phyloP scores from a whole-genome alignment of 2,113 vertebrate genomes.

The Callipepla squamata region DNA sequence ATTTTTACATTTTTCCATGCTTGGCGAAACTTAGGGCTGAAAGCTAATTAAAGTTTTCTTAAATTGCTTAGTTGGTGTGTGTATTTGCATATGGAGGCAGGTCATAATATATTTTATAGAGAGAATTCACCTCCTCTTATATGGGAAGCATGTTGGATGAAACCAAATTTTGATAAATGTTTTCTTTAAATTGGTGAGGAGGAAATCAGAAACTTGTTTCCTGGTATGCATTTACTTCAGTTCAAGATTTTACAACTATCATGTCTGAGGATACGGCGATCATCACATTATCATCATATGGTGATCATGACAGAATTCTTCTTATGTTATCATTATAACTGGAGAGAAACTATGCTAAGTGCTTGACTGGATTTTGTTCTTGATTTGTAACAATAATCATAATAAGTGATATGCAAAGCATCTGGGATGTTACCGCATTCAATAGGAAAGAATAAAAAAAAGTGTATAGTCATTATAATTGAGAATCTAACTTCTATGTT shows the following conservation, averaged over 20 bases:
- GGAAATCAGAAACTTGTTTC: background rate
- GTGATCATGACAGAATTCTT: background rate
- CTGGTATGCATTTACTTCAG: background rate
- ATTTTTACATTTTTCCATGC: constrained; percentile 22
- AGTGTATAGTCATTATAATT: background rate
- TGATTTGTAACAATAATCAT: background rate
- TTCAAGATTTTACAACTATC: background rate
- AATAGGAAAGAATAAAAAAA: background rate
- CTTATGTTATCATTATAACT: background rate
- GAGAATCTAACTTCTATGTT: background rate
- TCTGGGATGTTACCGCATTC: background rate
- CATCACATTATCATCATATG: background rate
- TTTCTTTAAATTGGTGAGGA: background rate
- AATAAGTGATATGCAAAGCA: background rate
- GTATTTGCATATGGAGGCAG: background rate
- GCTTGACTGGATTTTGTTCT: background rate
- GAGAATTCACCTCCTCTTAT: background rate
- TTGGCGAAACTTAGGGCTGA: constrained; percentile 17
- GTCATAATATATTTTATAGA: constrained; percentile 21
- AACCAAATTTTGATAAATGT: background rate
- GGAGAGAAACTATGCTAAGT: background rate
- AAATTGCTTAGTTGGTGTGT: background rate
- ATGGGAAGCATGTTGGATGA: background rate
- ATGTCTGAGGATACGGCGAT: background rate
- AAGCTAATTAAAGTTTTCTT: constrained; percentile 49